Percentiles rank a stretch among this genome's conserved stretches.
These are phyloP conservation scores for Achroia grisella DNA, from an alignment of 1,140 invertebrate genomes.

Conservation along the genomic window DNA sequence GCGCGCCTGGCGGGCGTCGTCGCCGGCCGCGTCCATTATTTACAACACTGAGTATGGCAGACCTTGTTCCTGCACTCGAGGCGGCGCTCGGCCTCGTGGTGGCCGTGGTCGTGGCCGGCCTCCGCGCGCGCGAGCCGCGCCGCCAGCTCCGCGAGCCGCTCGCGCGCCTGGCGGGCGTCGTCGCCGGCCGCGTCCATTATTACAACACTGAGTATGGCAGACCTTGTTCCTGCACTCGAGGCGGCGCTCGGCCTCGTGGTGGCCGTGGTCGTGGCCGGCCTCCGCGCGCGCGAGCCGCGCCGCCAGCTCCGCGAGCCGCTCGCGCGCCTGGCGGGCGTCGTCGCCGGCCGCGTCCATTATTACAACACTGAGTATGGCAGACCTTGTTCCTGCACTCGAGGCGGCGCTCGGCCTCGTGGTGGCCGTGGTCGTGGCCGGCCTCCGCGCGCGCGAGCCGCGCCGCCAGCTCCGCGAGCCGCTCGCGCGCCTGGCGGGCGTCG, in stretches of 20 bases:
- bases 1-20: slow-evolving; percentile 85
- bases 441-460: slow-evolving; percentile 86
- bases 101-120: slow-evolving; percentile 82
- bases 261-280: slow-evolving; percentile 83
- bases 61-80: slow-evolving; percentile 57
- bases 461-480: slow-evolving; percentile 84
- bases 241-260: slow-evolving; percentile 79
- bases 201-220: slow-evolving; percentile 88
- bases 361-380: slow-evolving; percentile 58
- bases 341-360: slow-evolving; percentile 84
- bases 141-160: slow-evolving; percentile 86
- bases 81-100: slow-evolving; percentile 79
- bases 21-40: slow-evolving; percentile 90
- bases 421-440: slow-evolving; percentile 83
- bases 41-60: slow-evolving; percentile 88
- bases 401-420: slow-evolving; percentile 79
- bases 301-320: slow-evolving; percentile 84
- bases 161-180: slow-evolving; percentile 85
- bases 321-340: slow-evolving; percentile 83
- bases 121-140: slow-evolving; percentile 81
- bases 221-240: slow-evolving; percentile 57
- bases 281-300: slow-evolving; percentile 86
- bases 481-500: slow-evolving; percentile 83
- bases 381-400: slow-evolving; percentile 57
- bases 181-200: slow-evolving; percentile 90